A percentile compares a stretch with the other conserved stretches of the same genome.
Conservation (phyloP, 2,113 vertebrate genomes). For the Asarcornis scutulata region DNA sequence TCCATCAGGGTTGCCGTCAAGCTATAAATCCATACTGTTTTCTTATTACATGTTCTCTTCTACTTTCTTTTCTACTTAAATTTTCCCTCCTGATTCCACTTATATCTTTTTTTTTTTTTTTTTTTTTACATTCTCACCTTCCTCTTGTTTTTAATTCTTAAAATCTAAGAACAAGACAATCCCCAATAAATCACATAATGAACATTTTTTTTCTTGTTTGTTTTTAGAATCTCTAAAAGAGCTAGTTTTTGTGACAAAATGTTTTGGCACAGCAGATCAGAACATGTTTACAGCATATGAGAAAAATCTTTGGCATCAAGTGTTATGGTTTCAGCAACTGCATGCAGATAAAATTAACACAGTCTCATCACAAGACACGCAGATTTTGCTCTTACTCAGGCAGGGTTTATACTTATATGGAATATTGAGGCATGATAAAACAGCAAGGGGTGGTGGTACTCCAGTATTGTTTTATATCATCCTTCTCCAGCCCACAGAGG, state of each 20-base stretch:
- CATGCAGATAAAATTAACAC: neutral
- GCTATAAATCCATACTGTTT: neutral
- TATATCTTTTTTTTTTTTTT: neutral
- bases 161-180: neutral
- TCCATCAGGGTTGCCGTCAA: neutral
- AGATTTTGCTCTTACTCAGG: neutral
- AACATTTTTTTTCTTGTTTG: neutral
- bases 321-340: neutral
- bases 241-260: neutral
- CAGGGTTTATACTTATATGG: accelerated
- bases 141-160: neutral
- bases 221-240: neutral
- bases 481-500: neutral
- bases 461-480: neutral
- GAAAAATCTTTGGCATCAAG: neutral
- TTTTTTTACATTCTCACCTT: neutral
- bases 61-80: neutral
- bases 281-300: neutral
- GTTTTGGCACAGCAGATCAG: neutral
- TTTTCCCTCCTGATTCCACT: neutral
- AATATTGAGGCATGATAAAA: neutral
- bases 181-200: neutral
- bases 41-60: neutral
- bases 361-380: neutral
- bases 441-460: neutral